These are phyloP conservation scores for Macropodus opercularis DNA, from an alignment of 2,797 vertebrate genomes.

Conservation along the genomic window DNA sequence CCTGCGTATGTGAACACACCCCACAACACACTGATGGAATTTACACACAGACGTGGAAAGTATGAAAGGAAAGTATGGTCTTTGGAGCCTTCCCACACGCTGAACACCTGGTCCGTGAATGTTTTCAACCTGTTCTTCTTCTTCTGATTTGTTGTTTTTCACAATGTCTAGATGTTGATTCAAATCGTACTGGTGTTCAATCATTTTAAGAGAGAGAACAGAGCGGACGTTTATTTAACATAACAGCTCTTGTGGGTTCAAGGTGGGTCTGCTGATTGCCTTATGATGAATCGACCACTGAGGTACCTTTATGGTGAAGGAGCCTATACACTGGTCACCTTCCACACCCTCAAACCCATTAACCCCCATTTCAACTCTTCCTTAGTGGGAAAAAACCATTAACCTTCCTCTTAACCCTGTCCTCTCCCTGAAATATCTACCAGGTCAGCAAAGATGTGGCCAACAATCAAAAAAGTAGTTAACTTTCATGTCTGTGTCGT, in stretches of 20 bases:
- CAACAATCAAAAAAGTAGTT: constrained; percentile 4
- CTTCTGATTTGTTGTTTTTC: too few species aligned
- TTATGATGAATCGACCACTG: constrained; percentile 52
- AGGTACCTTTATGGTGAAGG: constrained; percentile 54
- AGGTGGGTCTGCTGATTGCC: constrained; percentile 59
- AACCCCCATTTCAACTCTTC: constrained; percentile 59
- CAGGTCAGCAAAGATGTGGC: constrained; percentile 44
- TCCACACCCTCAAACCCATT: constrained; percentile 73
- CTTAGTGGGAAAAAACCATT: constrained; percentile 55
- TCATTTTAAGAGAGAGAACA: constrained; percentile 32
- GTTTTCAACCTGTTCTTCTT: too few species aligned
- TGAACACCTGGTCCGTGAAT: too few species aligned
- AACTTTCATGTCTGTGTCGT: neutral
- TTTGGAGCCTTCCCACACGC: too few species aligned
- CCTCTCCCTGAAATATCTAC: constrained; percentile 27
- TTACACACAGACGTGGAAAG: too few species aligned
- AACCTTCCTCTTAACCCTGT: constrained; percentile 63
- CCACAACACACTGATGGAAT: too few species aligned
- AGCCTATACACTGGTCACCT: constrained; percentile 50
- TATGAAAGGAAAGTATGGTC: too few species aligned
- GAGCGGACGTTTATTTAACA: constrained; percentile 57
- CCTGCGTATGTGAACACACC: too few species aligned
- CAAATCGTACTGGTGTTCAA: neutral
- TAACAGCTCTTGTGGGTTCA: constrained; percentile 49
- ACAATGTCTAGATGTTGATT: too few species aligned